These are phyloP conservation scores for Phymastichus coffea DNA, from an alignment of 1,140 invertebrate genomes.

Conservation along the genomic window DNA sequence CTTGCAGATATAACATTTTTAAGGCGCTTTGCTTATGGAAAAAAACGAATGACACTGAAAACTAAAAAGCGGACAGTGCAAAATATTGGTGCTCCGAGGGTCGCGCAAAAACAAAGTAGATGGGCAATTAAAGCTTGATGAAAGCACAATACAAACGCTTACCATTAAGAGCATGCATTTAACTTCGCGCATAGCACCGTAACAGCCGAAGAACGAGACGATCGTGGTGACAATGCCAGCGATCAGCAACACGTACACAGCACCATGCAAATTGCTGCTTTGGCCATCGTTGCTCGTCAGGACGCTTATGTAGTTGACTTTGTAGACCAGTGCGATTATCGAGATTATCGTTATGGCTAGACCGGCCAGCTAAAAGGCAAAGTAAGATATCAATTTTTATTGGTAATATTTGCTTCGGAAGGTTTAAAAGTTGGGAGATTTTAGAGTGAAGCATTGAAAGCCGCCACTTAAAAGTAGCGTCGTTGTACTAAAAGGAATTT, in stretches of 20 bases:
- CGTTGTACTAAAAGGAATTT: no score
- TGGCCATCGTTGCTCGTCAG: constrained; percentile 77
- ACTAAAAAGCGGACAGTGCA: background rate
- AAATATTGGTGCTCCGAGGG: no score
- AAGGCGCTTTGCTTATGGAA: background rate
- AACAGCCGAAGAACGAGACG: constrained; percentile 81
- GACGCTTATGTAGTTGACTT: constrained; percentile 74
- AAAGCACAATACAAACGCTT: constrained; percentile 39
- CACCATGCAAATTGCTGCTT: constrained; percentile 81
- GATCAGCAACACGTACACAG: constrained; percentile 77
- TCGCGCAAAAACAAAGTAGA: background rate
- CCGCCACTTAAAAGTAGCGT: no score
- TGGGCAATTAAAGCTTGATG: background rate
- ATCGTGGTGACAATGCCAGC: constrained; percentile 76
- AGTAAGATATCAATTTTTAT: background rate
- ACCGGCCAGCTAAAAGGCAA: constrained; percentile 71
- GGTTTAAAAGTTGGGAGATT: background rate
- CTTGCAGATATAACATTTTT: background rate
- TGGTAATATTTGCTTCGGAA: background rate
- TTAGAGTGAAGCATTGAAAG: background rate
- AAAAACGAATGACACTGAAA: background rate
- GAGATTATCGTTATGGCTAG: constrained; percentile 72
- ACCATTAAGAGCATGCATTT: constrained; percentile 87
- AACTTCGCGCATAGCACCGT: constrained; percentile 83
- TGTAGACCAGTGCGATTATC: constrained; percentile 79